Evolutionary conservation across 2,888 invertebrate genomes (phyloP).

Genomic region (Thereva nobilitata): DNA sequence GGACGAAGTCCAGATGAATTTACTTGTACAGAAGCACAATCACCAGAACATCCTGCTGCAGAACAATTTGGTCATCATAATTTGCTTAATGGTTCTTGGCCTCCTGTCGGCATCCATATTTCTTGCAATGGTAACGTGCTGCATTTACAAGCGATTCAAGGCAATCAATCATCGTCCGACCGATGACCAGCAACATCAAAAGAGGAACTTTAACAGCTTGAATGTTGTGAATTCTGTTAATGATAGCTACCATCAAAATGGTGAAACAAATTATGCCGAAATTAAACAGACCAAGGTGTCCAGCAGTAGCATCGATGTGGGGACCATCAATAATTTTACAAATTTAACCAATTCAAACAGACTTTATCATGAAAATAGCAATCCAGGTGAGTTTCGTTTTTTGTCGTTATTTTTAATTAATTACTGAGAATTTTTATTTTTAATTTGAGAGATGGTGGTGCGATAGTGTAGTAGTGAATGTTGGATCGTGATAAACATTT

Average conservation of each 20-base stretch:
- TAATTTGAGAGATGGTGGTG: background rate
- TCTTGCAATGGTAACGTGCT: slow-evolving; percentile 52
- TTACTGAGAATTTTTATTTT: background rate
- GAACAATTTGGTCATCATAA: slow-evolving; percentile 51
- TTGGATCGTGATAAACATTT: background rate
- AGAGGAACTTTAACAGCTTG: slow-evolving; percentile 36
- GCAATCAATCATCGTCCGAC: slow-evolving; percentile 46
- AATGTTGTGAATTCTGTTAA: slow-evolving; percentile 39
- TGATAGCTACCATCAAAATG: slow-evolving; percentile 35
- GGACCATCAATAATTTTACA: slow-evolving; percentile 37
- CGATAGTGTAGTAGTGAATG: background rate
- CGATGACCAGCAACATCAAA: slow-evolving; percentile 48
- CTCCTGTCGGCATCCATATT: slow-evolving; percentile 52
- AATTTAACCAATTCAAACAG: slow-evolving; percentile 35
- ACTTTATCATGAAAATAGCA: slow-evolving; percentile 34
- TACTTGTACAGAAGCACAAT: slow-evolving; percentile 50
- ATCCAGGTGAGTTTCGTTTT: slow-evolving; percentile 32
- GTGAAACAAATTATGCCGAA: slow-evolving; percentile 36
- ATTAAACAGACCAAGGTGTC: slow-evolving; percentile 36
- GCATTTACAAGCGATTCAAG: slow-evolving; percentile 51
- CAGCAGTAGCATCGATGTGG: slow-evolving; percentile 12
- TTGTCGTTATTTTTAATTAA: background rate
- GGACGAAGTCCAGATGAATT: slow-evolving; percentile 69
- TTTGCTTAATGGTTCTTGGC: slow-evolving; percentile 52
- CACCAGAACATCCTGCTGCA: slow-evolving; percentile 47